Percentiles rank a stretch among this genome's conserved stretches.
Evolutionary conservation across 2,797 vertebrate genomes (phyloP).

Genomic region (Chaenodraco wilsoni): DNA sequence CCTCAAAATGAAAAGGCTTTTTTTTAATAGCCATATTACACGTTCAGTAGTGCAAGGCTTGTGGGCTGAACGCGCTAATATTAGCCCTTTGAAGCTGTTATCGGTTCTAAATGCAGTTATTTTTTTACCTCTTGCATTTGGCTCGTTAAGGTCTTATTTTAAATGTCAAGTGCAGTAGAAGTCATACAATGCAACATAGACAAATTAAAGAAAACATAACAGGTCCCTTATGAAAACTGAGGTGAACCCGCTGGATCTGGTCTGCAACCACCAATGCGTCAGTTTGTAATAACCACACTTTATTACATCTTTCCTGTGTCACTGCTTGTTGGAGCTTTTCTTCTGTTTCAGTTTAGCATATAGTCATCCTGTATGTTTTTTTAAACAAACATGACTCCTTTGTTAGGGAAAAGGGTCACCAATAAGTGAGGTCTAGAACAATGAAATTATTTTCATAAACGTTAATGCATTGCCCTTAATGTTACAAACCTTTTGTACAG

Average conservation of each 20-base stretch:
- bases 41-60: neutral
- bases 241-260: conserved; percentile 1
- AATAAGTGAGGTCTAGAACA: neutral
- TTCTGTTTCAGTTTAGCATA: neutral
- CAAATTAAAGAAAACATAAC: no score
- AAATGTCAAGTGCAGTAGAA: neutral
- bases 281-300: neutral
- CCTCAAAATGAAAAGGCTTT: conserved; percentile 20
- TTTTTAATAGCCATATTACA: neutral
- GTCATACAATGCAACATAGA: neutral
- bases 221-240: neutral
- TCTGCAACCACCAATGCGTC: neutral
- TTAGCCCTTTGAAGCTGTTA: neutral
- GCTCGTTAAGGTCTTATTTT: neutral
- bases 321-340: neutral
- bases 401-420: neutral
- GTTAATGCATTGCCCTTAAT: neutral
- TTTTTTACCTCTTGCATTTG: neutral
- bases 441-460: neutral
- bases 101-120: neutral
- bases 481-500: neutral
- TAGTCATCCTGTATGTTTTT: neutral
- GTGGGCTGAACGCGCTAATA: no score
- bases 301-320: neutral
- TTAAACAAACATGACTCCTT: neutral